Conservation (phyloP, 2,113 vertebrate species). For the Strigops habroptila region DNA sequence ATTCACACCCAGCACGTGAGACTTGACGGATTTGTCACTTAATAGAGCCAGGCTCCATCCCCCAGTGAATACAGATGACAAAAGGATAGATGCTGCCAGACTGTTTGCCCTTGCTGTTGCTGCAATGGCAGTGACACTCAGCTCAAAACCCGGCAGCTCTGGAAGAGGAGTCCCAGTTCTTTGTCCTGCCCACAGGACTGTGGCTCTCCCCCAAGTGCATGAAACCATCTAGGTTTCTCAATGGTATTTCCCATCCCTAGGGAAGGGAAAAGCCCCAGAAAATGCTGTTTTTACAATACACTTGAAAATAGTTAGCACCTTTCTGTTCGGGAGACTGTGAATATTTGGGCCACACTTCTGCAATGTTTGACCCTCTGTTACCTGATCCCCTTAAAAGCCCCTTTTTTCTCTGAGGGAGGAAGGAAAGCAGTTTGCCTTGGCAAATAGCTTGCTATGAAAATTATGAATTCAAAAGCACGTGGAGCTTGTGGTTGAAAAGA, state of each 20-base stretch:
- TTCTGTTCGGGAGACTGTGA: background rate
- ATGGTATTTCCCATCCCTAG: background rate
- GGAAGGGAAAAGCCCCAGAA: background rate
- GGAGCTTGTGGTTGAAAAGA: constrained; percentile 28
- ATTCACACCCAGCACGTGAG: background rate
- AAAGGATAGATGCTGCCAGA: background rate
- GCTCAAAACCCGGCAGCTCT: background rate
- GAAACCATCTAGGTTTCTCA: background rate
- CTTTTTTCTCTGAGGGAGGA: background rate
- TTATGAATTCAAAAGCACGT: background rate
- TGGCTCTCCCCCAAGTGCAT: background rate
- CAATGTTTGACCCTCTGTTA: background rate
- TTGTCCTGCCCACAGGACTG: background rate
- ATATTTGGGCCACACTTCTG: rapidly evolving
- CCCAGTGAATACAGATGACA: rapidly evolving
- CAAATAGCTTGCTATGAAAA: background rate
- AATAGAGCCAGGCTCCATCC: background rate
- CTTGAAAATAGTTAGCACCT: background rate
- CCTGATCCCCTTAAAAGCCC: background rate
- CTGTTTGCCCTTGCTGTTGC: background rate
- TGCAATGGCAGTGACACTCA: background rate
- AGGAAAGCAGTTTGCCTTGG: background rate
- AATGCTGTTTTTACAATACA: background rate
- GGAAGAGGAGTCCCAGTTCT: background rate
- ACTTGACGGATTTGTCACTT: background rate